phyloP scores from a whole-genome alignment of 2,113 vertebrate genomes.

The Serilophus lunatus region DNA sequence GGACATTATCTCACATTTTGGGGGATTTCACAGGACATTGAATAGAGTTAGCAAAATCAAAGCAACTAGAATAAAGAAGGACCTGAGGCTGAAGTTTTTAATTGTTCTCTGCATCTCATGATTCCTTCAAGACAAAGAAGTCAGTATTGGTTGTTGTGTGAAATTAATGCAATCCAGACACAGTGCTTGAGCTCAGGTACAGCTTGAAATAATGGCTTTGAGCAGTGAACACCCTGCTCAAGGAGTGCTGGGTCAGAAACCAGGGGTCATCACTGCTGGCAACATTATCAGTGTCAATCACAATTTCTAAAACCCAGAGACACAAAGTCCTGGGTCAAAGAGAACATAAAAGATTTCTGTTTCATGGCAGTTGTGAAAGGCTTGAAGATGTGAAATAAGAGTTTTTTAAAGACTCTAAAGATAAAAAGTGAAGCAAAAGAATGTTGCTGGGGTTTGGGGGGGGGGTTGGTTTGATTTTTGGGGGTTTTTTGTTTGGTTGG shows the following conservation, averaged over 20 bases:
- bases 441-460: neutral
- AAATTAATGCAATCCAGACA: neutral
- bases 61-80: neutral
- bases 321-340: neutral
- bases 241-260: neutral
- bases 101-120: neutral
- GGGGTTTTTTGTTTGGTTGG: too few relatives aligned
- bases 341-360: neutral
- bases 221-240: neutral
- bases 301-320: neutral
- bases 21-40: neutral
- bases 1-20: neutral
- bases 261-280: neutral
- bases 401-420: neutral
- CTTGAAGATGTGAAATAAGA: neutral
- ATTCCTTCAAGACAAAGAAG: neutral
- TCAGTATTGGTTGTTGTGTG: neutral
- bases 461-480: too few relatives aligned
- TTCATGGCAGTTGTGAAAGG: neutral
- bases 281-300: neutral
- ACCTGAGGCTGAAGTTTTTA: neutral
- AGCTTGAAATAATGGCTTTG: neutral
- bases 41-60: neutral
- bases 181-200: neutral
- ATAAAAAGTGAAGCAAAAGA: neutral